Evolutionary conservation across 2,888 invertebrate species (phyloP).

Genomic region (Dolichomitus sp.): DNA sequence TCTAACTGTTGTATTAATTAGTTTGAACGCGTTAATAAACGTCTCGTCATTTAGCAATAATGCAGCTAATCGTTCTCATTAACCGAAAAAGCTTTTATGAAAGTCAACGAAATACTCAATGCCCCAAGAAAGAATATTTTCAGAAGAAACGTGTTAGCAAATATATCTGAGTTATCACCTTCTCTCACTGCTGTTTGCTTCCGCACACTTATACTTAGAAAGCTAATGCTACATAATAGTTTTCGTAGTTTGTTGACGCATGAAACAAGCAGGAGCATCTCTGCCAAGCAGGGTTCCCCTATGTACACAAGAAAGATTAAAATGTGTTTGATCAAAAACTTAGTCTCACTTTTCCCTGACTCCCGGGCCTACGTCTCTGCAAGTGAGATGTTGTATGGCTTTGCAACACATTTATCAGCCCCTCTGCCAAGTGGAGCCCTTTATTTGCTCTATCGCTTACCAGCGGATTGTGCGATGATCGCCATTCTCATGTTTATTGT

Average conservation of each 20-base stretch:
- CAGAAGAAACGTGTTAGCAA: conserved; percentile 17
- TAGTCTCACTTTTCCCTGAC: conserved; percentile 75
- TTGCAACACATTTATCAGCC: conserved; percentile 72
- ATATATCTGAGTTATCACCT: conserved; percentile 38
- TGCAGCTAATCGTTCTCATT: not conserved
- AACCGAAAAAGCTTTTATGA: not conserved
- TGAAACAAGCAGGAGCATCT: conserved; percentile 26
- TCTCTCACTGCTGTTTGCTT: conserved; percentile 4
- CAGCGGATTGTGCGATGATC: conserved; percentile 60
- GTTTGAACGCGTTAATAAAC: too few species aligned
- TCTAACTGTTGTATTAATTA: too few species aligned
- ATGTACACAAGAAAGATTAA: conserved; percentile 79
- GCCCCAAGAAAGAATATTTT: not conserved
- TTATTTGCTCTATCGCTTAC: conserved; percentile 74
- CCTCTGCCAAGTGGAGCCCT: conserved; percentile 65
- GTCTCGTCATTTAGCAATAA: too few species aligned
- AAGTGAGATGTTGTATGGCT: conserved; percentile 61
- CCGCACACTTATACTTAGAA: conserved; percentile 38
- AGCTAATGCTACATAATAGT: conserved; percentile 51
- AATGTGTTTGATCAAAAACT: conserved; percentile 82
- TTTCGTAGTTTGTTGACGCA: conserved; percentile 55
- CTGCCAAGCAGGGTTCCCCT: conserved; percentile 49
- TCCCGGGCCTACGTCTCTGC: conserved; percentile 62
- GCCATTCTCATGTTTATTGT: conserved; percentile 40
- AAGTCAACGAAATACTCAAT: not conserved